Percentiles rank a stretch among this genome's conserved stretches.
phyloP scores from a whole-genome alignment of 2,113 vertebrate genomes.

The Phainopepla nitens region DNA sequence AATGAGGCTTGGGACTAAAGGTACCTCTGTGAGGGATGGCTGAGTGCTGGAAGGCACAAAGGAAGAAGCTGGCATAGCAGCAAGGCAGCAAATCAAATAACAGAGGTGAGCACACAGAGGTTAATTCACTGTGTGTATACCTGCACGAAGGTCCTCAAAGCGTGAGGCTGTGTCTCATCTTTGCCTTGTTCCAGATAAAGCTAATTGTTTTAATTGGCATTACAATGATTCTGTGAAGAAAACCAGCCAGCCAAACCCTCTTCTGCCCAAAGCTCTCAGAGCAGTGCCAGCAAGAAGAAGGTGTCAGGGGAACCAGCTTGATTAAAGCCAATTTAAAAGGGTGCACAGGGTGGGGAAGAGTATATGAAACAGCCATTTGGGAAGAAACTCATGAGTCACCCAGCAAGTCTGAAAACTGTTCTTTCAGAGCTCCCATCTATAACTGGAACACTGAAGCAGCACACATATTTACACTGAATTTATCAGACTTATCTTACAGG shows the following conservation, averaged over 20 bases:
- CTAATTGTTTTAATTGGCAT: background rate
- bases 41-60: background rate
- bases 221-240: background rate
- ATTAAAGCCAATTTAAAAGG: conserved; percentile 5
- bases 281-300: background rate
- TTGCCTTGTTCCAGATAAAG: background rate
- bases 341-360: background rate
- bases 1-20: conserved; percentile 39
- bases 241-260: background rate
- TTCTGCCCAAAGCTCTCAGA: background rate
- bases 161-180: background rate
- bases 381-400: background rate
- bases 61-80: background rate
- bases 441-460: background rate
- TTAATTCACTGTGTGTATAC: background rate
- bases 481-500: background rate
- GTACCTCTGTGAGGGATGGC: background rate
- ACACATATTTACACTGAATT: background rate
- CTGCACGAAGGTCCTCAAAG: background rate
- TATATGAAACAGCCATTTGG: background rate
- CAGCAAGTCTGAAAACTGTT: background rate
- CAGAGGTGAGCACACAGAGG: background rate
- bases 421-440: background rate
- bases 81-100: background rate
- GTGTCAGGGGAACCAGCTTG: background rate